Conservation (phyloP, 1,140 invertebrate genomes). For the Solenopsis invicta region DNA sequence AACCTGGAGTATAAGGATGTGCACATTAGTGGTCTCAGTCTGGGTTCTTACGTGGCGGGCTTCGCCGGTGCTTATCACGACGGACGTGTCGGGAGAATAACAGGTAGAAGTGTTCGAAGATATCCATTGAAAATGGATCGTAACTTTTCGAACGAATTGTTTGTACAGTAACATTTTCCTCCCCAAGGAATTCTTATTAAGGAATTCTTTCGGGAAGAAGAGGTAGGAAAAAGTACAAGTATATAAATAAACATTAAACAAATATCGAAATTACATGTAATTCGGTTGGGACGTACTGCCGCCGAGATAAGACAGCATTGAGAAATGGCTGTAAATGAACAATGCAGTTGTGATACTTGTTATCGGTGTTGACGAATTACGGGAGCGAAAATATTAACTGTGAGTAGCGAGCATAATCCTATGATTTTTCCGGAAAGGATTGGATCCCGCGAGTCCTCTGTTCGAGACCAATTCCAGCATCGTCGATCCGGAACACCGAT, state of each 20-base stretch:
- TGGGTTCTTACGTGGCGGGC: constrained; percentile 94
- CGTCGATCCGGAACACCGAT: constrained; percentile 81
- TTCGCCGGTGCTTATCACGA: constrained; percentile 88
- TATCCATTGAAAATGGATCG: neutral
- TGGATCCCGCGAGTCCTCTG: constrained; percentile 88
- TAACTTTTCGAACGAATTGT: neutral
- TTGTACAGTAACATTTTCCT: neutral
- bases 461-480: constrained; percentile 82
- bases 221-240: neutral
- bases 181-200: neutral
- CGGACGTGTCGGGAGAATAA: constrained; percentile 88
- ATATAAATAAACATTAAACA: neutral
- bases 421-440: constrained; percentile 78
- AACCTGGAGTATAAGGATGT: constrained; percentile 87
- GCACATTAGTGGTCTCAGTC: constrained; percentile 94
- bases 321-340: neutral
- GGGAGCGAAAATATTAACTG: neutral
- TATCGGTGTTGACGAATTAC: constrained; percentile 1
- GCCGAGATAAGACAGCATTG: neutral
- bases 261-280: neutral
- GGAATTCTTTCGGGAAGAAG: too few species aligned
- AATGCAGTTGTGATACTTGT: neutral
- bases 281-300: neutral
- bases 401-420: neutral
- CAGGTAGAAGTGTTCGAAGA: constrained; percentile 83